Conservation (phyloP, 2,113 vertebrate species). For the Hylia prasina region DNA sequence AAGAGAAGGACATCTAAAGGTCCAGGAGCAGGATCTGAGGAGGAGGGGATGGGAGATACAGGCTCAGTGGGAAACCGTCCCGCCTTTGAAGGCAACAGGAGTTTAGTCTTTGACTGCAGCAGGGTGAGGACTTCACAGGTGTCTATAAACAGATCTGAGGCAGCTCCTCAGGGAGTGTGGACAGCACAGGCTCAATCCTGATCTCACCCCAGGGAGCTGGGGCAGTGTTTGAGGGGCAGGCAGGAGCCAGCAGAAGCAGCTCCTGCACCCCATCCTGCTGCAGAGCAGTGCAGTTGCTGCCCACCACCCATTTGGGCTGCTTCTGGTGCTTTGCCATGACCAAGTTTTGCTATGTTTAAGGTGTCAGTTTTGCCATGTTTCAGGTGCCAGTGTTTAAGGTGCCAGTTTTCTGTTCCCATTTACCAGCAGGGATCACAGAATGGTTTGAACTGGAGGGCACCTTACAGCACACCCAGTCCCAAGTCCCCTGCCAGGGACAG, state of each 20-base stretch:
- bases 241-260: neutral
- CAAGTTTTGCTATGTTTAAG: neutral
- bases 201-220: neutral
- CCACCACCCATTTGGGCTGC: rapidly evolving
- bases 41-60: neutral
- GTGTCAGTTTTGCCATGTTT: neutral
- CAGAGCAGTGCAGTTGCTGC: rapidly evolving
- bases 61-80: neutral
- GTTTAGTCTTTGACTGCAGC: neutral
- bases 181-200: neutral
- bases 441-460: neutral
- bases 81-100: neutral
- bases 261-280: rapidly evolving
- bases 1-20: conserved; percentile 8
- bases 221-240: neutral
- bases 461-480: neutral
- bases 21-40: neutral
- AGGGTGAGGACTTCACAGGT: neutral
- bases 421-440: neutral
- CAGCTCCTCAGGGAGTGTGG: neutral
- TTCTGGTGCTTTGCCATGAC: neutral
- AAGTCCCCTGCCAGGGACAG: neutral
- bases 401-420: neutral
- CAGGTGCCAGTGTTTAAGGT: too few species aligned
- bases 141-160: conserved; percentile 5